Percentiles rank a stretch among this genome's conserved stretches.
Evolutionary conservation across 1,140 invertebrate species (phyloP).

Genomic region (Nylanderia fulva): DNA sequence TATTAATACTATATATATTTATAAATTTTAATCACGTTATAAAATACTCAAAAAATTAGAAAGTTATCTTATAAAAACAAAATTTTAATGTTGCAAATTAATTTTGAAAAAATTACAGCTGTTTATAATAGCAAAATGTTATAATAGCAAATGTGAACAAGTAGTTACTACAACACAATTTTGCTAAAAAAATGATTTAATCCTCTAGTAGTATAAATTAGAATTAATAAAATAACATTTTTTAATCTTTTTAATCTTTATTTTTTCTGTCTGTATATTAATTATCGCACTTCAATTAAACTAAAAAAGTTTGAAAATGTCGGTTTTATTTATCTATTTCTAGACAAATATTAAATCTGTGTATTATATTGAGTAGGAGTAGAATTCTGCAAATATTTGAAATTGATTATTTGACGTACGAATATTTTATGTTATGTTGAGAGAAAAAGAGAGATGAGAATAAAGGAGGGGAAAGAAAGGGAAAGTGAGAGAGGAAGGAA

Average conservation of each 20-base stretch:
- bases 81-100: slow-evolving; percentile 12
- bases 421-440: background rate
- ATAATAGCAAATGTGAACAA: background rate
- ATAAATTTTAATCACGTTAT: background rate
- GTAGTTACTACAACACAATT: background rate
- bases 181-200: background rate
- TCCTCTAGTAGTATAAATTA: background rate
- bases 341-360: background rate
- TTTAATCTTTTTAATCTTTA: background rate
- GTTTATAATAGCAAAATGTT: too few relatives aligned
- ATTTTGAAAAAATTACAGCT: background rate
- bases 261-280: slow-evolving; percentile 17
- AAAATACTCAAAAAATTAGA: background rate
- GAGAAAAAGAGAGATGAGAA: too few relatives aligned
- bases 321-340: background rate
- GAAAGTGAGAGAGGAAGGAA: too few relatives aligned
- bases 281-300: background rate
- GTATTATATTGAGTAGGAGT: background rate
- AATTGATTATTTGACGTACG: too few relatives aligned
- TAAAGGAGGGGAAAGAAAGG: too few relatives aligned
- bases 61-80: background rate
- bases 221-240: slow-evolving; percentile 1
- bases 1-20: background rate
- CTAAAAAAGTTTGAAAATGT: background rate
- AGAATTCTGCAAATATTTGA: background rate